These are phyloP conservation scores for Vanessa atalanta DNA, from an alignment of 1,140 invertebrate genomes.

Conservation along the genomic window DNA sequence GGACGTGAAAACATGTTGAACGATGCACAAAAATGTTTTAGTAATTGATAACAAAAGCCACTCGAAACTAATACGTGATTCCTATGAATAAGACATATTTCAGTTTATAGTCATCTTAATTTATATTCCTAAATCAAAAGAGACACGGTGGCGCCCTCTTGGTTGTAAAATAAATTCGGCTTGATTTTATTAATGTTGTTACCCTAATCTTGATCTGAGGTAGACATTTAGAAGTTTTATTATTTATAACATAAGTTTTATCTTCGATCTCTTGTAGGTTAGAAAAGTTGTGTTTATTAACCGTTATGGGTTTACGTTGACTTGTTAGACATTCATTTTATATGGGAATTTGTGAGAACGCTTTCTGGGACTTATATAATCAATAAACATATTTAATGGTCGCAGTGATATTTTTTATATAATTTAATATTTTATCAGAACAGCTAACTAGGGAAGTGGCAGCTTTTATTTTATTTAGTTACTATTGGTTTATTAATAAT, in stretches of 20 bases:
- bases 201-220: slow-evolving; percentile 66
- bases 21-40: slow-evolving; percentile 29
- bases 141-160: slow-evolving; percentile 69
- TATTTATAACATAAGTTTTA: slow-evolving; percentile 72
- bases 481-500: too few relatives aligned
- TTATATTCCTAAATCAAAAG: slow-evolving; percentile 44
- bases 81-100: slow-evolving; percentile 8
- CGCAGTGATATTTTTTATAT: not conserved
- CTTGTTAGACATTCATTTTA: slow-evolving; percentile 32
- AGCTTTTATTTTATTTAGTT: not conserved
- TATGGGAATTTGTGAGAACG: slow-evolving; percentile 17
- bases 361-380: not conserved
- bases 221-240: slow-evolving; percentile 74
- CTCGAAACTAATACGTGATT: slow-evolving; percentile 11
- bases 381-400: not conserved
- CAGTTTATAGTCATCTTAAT: slow-evolving; percentile 7
- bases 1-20: slow-evolving; percentile 49
- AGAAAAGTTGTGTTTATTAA: slow-evolving; percentile 57
- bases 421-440: too few relatives aligned
- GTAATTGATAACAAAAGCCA: slow-evolving; percentile 17
- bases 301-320: slow-evolving; percentile 41
- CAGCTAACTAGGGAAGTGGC: not conserved
- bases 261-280: slow-evolving; percentile 64
- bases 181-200: slow-evolving; percentile 76
- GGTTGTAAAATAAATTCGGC: slow-evolving; percentile 67